phyloP scores from a whole-genome alignment of 35 echinoderm and acorn worm genomes.

The Heliocidaris erythrogramma region DNA sequence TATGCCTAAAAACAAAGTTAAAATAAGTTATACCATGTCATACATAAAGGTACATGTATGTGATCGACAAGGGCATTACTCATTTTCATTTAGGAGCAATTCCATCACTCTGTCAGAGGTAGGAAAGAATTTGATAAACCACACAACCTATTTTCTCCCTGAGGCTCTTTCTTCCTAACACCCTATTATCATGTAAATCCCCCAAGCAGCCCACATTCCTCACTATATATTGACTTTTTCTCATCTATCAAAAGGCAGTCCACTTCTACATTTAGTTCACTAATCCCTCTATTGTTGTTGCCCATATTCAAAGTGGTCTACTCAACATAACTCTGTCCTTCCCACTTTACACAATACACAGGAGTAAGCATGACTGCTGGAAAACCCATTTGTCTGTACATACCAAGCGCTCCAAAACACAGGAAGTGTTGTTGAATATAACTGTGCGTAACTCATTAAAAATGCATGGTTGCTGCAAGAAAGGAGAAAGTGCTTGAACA shows the following conservation, averaged over 20 bases:
- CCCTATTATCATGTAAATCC: slow-evolving; percentile 29
- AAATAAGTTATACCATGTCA: too few relatives aligned
- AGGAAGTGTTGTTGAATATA: background rate
- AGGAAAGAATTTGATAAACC: background rate
- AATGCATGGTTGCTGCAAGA: background rate
- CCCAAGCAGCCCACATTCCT: background rate
- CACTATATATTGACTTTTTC: background rate
- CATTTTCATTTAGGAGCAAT: background rate
- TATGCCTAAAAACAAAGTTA: too few relatives aligned
- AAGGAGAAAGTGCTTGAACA: background rate
- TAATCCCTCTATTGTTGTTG: background rate
- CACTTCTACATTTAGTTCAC: background rate
- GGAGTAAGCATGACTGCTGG: background rate
- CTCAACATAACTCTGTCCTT: background rate
- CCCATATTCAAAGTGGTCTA: background rate
- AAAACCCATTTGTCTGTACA: background rate
- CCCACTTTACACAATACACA: background rate
- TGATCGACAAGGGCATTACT: background rate
- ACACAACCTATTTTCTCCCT: slow-evolving; percentile 16
- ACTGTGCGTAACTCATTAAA: slow-evolving; percentile 31
- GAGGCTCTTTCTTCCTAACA: background rate
- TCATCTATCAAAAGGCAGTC: background rate
- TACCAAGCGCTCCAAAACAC: background rate
- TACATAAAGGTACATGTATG: too few relatives aligned
- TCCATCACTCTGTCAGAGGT: background rate